phyloP scores from a whole-genome alignment of 2,797 vertebrate species.

The Sebastiscus tertius region DNA sequence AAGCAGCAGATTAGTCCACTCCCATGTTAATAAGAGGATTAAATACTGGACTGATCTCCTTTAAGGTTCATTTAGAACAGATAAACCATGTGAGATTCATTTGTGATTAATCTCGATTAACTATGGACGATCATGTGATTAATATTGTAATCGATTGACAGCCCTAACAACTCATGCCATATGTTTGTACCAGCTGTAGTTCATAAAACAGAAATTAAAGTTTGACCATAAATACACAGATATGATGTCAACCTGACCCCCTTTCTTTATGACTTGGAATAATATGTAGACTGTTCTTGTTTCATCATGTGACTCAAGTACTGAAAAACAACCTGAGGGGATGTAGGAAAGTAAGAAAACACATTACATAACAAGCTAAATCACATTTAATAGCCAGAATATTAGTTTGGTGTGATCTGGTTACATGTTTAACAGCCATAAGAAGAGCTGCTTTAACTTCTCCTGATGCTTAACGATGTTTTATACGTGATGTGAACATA shows the following conservation, averaged over 20 bases:
- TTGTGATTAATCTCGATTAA: too few species aligned
- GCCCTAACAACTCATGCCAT: not conserved
- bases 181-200: not conserved
- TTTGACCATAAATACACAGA: not conserved
- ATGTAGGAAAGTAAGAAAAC: not conserved
- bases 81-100: fast-evolving
- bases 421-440: not conserved
- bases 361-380: not conserved
- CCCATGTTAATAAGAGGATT: too few species aligned
- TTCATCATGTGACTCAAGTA: not conserved
- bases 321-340: not conserved
- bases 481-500: not conserved
- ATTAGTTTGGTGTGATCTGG: not conserved
- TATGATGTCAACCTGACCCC: not conserved
- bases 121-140: too few species aligned
- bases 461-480: not conserved
- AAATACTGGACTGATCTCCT: too few species aligned
- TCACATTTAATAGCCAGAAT: not conserved
- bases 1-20: too few species aligned
- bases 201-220: conserved; percentile 11
- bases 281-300: not conserved
- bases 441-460: not conserved
- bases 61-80: too few species aligned
- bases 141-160: too few species aligned
- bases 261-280: not conserved